Conservation (phyloP, 1,140 invertebrate genomes). For the Odontomachus brunneus region DNA sequence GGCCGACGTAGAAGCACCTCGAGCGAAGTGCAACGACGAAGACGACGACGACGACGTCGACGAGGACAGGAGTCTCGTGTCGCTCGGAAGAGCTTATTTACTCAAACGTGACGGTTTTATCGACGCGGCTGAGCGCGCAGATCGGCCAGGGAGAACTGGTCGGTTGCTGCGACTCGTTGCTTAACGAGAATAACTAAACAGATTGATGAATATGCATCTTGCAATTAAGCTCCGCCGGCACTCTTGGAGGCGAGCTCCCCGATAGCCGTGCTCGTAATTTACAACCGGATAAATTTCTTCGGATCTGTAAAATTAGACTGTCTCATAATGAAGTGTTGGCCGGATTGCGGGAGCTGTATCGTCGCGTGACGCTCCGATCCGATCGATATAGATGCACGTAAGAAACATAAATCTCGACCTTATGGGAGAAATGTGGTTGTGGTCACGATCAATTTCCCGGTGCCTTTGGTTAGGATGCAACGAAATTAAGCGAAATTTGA, state of each 20-base stretch:
- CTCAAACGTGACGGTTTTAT: slow-evolving; percentile 33
- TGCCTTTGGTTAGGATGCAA: background rate
- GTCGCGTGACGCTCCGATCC: background rate
- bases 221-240: slow-evolving; percentile 41
- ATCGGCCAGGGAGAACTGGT: slow-evolving; percentile 18
- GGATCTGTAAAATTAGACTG: slow-evolving; percentile 24
- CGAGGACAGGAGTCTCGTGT: background rate
- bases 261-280: slow-evolving; percentile 26
- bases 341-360: background rate
- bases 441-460: background rate
- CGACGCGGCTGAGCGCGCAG: background rate
- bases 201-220: slow-evolving; percentile 54
- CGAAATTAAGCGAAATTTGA: background rate
- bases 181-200: slow-evolving; percentile 36
- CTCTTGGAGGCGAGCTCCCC: background rate
- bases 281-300: slow-evolving; percentile 34
- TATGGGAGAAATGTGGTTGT: background rate
- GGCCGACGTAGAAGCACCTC: background rate
- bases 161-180: background rate
- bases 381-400: slow-evolving; percentile 11
- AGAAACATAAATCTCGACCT: background rate
- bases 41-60: too few species aligned
- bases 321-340: background rate
- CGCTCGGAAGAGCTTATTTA: slow-evolving; percentile 25
- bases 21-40: background rate